Evolutionary conservation across 2,888 invertebrate genomes (phyloP), one percentile per base, ranked within the genome.

Genomic region (Crepidodera aurea): DNA sequence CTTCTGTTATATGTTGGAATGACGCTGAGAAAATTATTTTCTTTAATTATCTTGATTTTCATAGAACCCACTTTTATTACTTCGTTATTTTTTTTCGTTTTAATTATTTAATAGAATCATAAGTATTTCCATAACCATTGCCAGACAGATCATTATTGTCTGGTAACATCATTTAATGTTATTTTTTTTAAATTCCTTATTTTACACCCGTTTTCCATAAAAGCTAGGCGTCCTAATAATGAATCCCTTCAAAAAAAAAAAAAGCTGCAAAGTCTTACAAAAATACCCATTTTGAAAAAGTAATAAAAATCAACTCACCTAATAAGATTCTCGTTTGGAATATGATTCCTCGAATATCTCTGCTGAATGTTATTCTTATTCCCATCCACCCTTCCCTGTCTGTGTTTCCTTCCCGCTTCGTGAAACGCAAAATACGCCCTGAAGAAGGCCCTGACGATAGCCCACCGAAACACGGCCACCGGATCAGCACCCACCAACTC

Each of bases 381-480:
- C 78, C 87, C 87, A 74, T 88, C 88, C 5, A 83, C 84, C 51
- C 88, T 81, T 62, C 85, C 84, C 42, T 86, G 85, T 66, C 92
- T 83, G 74, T 92, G 91, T 66, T 86, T 85, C 59, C 89, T 84
- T 4, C 93, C 93, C 22, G 93, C 91, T 79, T 92, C 92, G 74
- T 90, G 86, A 82, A 96, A 96, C 7, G 95, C 94, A 82, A 93
- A 94, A 81, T 93, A 92, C 12, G 94, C 93, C 69, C 94, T 88
- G 82, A 73, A 94, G 82, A 96, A 94, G 0, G 95, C 94, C 64
- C 96, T 84, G 13, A 96, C 88, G 69, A 96, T 94, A 6, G 95
- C 95, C 96, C 96, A 96, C 58, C 96, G 86, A 78, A 94, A 95
- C 19, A 94, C 93, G 1, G 95, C 95, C 0, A 95, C 94, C 0